Percentiles rank a stretch among this genome's conserved stretches.
Evolutionary conservation across 1,140 invertebrate genomes (phyloP).

Genomic region (honey bee (Apis mellifera)): DNA sequence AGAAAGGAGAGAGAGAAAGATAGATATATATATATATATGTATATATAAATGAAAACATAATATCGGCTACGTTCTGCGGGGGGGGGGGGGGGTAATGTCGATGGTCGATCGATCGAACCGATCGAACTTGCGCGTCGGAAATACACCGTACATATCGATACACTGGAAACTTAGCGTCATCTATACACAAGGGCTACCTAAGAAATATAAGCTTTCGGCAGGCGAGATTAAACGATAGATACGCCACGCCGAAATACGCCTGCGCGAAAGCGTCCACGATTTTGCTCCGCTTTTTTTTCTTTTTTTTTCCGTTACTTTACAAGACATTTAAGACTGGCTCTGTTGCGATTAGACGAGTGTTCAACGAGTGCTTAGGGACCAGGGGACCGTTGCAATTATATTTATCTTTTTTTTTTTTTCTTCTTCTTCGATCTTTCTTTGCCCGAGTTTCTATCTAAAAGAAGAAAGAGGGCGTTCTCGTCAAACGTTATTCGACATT

Average conservation of each 20-base stretch:
- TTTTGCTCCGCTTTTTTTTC: not conserved
- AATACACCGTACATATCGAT: slow-evolving; percentile 29
- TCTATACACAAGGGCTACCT: slow-evolving; percentile 26
- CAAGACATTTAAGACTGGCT: slow-evolving; percentile 34
- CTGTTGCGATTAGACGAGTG: slow-evolving; percentile 32
- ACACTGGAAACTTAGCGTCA: slow-evolving; percentile 1
- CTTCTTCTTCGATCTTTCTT: not conserved
- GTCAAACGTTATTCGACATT: no score
- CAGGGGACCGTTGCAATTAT: not conserved
- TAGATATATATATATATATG: not conserved
- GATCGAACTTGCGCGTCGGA: slow-evolving; percentile 7
- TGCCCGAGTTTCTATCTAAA: not conserved
- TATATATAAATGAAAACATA: slow-evolving; percentile 14
- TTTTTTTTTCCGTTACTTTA: slow-evolving; percentile 22
- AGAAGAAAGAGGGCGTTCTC: no score
- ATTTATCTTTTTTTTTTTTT: not conserved
- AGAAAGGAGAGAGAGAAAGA: not conserved
- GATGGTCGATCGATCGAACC: slow-evolving; percentile 15
- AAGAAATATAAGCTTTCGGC: slow-evolving; percentile 55
- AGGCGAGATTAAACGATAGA: slow-evolving; percentile 49
- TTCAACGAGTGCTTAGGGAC: slow-evolving; percentile 41
- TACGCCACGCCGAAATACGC: slow-evolving; percentile 32
- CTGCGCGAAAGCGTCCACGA: slow-evolving; percentile 50
- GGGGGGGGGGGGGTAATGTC: not conserved
- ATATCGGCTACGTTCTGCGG: not conserved